These are phyloP conservation scores for Periphyllus acericola DNA, from an alignment of 2,888 invertebrate genomes.

Conservation along the genomic window DNA sequence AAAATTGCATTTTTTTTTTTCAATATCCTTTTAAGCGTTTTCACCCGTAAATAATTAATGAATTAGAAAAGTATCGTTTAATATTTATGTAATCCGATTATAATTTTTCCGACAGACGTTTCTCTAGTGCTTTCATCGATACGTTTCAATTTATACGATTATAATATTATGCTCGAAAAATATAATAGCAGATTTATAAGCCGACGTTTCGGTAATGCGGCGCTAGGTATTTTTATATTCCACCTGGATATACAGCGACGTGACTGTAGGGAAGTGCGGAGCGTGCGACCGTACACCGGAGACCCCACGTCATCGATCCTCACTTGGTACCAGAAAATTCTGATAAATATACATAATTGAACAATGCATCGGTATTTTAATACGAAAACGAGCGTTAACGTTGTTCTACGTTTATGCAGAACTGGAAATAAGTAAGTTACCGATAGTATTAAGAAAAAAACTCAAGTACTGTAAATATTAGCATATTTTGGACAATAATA, in stretches of 20 bases:
- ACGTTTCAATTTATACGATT: neutral
- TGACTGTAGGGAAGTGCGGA: neutral
- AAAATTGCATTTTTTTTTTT: neutral
- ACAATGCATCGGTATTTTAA: too few species aligned
- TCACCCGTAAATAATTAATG: neutral
- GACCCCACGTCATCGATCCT: too few species aligned
- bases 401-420: too few species aligned
- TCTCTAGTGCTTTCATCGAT: neutral
- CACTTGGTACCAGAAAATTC: too few species aligned
- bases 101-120: neutral
- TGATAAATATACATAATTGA: too few species aligned
- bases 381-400: too few species aligned
- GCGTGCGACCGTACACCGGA: too few species aligned
- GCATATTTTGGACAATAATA: too few species aligned
- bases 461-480: too few species aligned
- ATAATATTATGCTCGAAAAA: neutral
- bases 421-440: too few species aligned
- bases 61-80: neutral
- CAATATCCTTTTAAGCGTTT: neutral
- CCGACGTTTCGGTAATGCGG: neutral
- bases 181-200: neutral
- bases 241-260: neutral
- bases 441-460: too few species aligned
- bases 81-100: neutral
- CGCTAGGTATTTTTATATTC: neutral